Percentiles rank a stretch among this genome's conserved stretches.
Evolutionary conservation across 2,797 vertebrate species (phyloP).

Genomic region (Amazona finschi): DNA sequence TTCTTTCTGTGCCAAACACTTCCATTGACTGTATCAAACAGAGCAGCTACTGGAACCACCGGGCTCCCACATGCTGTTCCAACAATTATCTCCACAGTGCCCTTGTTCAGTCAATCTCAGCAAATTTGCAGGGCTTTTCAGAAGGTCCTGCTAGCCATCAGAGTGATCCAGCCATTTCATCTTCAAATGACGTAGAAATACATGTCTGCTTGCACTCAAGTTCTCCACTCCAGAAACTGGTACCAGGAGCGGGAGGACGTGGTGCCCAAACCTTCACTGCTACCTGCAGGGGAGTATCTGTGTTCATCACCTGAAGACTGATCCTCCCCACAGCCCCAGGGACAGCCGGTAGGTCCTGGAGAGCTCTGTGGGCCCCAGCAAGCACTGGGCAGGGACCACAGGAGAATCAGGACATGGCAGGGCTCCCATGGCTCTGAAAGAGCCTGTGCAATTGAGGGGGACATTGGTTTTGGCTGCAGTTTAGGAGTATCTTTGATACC

Average conservation of each 20-base stretch:
- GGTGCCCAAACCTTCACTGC: neutral
- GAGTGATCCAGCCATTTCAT: neutral
- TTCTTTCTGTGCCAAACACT: conserved; percentile 53
- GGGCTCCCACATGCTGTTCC: neutral
- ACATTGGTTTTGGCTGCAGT: neutral
- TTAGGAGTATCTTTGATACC: neutral
- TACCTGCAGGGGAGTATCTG: neutral
- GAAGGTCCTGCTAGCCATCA: conserved; percentile 10
- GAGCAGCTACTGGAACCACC: conserved; percentile 7
- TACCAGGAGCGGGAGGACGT: rapidly evolving
- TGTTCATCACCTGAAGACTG: neutral
- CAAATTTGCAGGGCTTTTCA: neutral
- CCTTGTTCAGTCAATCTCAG: conserved; percentile 29
- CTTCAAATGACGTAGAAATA: neutral
- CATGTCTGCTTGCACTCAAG: neutral
- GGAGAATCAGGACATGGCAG: neutral
- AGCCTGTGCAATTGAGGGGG: neutral
- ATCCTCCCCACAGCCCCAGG: neutral
- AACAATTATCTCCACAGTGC: conserved; percentile 13
- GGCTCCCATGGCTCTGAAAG: neutral
- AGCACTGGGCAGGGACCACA: neutral
- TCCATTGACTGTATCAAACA: conserved; percentile 44
- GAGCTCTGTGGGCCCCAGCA: neutral
- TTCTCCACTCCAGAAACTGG: neutral
- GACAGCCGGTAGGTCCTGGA: neutral